These are phyloP conservation scores for Menidia beryllina DNA, from an alignment of 2,113 vertebrate species.

Conservation along the genomic window DNA sequence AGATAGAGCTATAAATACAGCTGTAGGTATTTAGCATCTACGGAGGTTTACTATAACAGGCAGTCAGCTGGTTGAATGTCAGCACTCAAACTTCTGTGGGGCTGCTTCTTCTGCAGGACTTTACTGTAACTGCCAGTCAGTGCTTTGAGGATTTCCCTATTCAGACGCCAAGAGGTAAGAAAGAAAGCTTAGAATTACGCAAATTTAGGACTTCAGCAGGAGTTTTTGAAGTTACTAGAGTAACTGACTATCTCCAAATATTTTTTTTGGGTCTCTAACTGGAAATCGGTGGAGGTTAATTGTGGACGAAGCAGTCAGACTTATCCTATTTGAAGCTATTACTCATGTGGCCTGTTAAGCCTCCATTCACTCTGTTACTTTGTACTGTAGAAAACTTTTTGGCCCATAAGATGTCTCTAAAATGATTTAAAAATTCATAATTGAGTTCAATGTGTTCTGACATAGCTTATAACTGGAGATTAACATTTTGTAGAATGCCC, in stretches of 20 bases:
- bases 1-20: conserved; percentile 74
- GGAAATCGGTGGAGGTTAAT: conserved; percentile 1
- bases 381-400: conserved; percentile 24
- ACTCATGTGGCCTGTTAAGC: conserved; percentile 8
- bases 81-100: conserved; percentile 47
- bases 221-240: conserved; percentile 5
- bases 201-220: conserved; percentile 21
- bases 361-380: conserved; percentile 16
- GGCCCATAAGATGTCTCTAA: conserved; percentile 10
- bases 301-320: background rate
- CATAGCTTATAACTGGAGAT: conserved; percentile 22
- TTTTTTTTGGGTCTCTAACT: background rate
- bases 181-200: background rate
- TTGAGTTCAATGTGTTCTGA: conserved; percentile 48
- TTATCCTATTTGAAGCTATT: conserved; percentile 26
- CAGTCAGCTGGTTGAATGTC: conserved; percentile 69
- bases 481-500: conserved; percentile 36
- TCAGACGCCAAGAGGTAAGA: conserved; percentile 55
- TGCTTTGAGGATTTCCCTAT: conserved; percentile 52
- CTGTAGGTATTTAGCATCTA: conserved; percentile 63
- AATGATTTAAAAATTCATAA: conserved; percentile 50
- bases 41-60: conserved; percentile 68
- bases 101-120: conserved; percentile 52
- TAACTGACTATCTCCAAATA: background rate
- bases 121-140: conserved; percentile 34